phyloP scores from a whole-genome alignment of 2,113 vertebrate species.

The Cyrtonyx montezumae region DNA sequence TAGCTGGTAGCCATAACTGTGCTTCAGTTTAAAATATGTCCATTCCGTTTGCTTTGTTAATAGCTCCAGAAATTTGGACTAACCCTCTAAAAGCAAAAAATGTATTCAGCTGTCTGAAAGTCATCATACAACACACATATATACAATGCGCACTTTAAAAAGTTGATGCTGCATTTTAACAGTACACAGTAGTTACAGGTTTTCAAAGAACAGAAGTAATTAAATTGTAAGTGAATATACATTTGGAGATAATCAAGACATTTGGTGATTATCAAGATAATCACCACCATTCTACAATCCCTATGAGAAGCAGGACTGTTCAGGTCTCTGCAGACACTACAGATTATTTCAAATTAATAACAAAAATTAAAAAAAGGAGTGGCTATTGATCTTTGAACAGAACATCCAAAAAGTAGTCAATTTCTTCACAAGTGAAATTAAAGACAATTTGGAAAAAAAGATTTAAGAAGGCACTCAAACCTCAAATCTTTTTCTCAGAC shows the following conservation, averaged over 20 bases:
- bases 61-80: background rate
- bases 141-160: background rate
- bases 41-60: constrained; percentile 51
- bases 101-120: background rate
- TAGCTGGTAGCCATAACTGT: constrained; percentile 32
- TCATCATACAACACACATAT: background rate
- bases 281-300: background rate
- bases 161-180: background rate
- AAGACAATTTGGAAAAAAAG: background rate
- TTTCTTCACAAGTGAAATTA: constrained; percentile 11
- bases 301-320: background rate
- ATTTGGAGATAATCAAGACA: no score
- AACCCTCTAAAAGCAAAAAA: background rate
- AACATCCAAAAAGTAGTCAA: background rate
- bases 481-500: background rate
- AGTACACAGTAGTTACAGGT: background rate
- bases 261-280: no score
- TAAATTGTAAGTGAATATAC: background rate
- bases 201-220: background rate
- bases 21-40: constrained; percentile 14
- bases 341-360: constrained; percentile 51
- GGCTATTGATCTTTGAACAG: constrained; percentile 33
- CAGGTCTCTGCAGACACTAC: background rate
- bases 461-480: accelerated
- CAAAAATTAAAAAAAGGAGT: constrained; percentile 16